phyloP scores from a whole-genome alignment of 2,888 invertebrate genomes.

The Ctena decussata region DNA sequence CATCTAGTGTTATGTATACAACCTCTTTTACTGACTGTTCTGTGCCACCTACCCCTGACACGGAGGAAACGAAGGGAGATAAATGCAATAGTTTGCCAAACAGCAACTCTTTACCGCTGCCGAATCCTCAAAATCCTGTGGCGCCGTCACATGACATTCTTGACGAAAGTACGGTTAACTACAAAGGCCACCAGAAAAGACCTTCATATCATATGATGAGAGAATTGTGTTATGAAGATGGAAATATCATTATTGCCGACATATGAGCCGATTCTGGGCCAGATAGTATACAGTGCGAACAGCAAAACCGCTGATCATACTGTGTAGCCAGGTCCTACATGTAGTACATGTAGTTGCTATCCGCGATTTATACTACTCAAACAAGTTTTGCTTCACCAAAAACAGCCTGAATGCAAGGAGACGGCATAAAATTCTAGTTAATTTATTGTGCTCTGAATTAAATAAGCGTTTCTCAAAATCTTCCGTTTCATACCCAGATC shows the following conservation, averaged over 20 bases:
- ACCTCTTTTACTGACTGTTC: constrained; percentile 69
- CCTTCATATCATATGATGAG: constrained; percentile 83
- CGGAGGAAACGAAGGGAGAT: constrained; percentile 9
- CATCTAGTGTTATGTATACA: constrained; percentile 80
- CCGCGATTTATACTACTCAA: too few species aligned
- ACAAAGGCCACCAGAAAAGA: constrained; percentile 77
- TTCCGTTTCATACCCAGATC: too few species aligned
- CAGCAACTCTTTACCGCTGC: background rate
- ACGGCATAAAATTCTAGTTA: too few species aligned
- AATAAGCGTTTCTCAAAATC: too few species aligned
- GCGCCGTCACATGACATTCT: background rate
- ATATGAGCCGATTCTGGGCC: too few species aligned
- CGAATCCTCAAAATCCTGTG: background rate
- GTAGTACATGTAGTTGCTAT: too few species aligned
- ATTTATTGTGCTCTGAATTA: too few species aligned
- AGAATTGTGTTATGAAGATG: constrained; percentile 70
- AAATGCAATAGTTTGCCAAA: background rate
- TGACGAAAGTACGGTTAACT: constrained; percentile 11
- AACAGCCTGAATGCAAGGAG: too few species aligned
- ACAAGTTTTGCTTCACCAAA: too few species aligned
- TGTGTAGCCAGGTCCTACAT: too few species aligned
- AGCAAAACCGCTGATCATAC: too few species aligned
- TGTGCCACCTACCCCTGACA: constrained; percentile 14
- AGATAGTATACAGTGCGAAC: too few species aligned
- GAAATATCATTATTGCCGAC: constrained; percentile 59